These are phyloP conservation scores for Macrotus californicus DNA, from an alignment of 2,113 vertebrate species.

Conservation along the genomic window DNA sequence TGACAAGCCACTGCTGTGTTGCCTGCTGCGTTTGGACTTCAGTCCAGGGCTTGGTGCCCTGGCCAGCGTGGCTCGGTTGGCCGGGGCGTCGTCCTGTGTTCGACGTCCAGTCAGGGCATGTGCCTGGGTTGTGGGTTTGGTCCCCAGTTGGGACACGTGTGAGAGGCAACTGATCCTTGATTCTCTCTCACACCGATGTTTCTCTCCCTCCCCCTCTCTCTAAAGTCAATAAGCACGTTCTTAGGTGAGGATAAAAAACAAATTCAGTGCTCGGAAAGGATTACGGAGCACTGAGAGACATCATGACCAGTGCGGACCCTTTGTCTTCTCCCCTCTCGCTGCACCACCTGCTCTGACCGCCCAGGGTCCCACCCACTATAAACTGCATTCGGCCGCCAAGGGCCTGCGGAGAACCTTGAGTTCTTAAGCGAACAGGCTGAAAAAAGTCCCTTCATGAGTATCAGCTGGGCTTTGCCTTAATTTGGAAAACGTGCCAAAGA, in stretches of 20 bases:
- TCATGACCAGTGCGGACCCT: conserved; percentile 93
- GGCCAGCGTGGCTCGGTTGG: too few relatives aligned
- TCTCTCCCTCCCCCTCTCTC: too few relatives aligned
- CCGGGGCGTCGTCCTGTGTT: too few relatives aligned
- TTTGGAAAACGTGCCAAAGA: conserved; percentile 95
- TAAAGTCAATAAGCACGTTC: too few relatives aligned
- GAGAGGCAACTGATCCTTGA: too few relatives aligned
- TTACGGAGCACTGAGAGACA: conserved; percentile 89
- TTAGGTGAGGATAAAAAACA: too few relatives aligned
- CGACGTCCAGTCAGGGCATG: too few relatives aligned
- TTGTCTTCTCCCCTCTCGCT: conserved; percentile 85
- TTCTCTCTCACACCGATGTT: too few relatives aligned
- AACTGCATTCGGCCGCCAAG: conserved; percentile 90
- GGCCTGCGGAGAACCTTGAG: conserved; percentile 84
- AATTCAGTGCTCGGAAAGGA: conserved; percentile 86
- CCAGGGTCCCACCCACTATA: conserved; percentile 87
- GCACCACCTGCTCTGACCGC: conserved; percentile 87
- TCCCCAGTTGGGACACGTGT: too few relatives aligned
- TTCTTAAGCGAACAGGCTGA: conserved; percentile 88
- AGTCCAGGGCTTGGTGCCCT: conserved; percentile 74
- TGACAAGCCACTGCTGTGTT: conserved; percentile 66
- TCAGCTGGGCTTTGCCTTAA: conserved; percentile 93
- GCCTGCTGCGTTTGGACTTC: conserved; percentile 78
- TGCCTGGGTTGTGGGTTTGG: too few relatives aligned
- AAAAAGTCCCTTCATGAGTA: conserved; percentile 86